These are phyloP conservation scores for Cephus sareptanus DNA, from an alignment of 2,888 invertebrate genomes.

Conservation along the genomic window DNA sequence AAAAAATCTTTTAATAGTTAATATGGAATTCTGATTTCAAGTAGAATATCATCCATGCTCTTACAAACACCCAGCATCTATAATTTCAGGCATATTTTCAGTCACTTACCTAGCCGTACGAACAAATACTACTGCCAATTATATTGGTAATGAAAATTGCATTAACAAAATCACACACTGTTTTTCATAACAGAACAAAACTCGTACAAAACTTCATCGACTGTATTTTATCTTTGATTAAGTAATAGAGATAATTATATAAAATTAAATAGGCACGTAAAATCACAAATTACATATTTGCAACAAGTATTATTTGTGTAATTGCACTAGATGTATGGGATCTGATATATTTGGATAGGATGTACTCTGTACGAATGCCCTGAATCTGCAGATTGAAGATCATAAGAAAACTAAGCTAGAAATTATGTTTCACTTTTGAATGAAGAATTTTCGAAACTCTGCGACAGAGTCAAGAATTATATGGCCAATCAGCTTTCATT, in stretches of 20 bases:
- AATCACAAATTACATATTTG: neutral
- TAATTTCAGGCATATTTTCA: neutral
- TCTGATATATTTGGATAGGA: neutral
- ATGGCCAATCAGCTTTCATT: slow-evolving; percentile 28
- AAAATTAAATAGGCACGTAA: neutral
- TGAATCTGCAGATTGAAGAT: neutral
- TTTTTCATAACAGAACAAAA: neutral
- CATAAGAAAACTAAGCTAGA: neutral
- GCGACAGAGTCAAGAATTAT: slow-evolving; percentile 20
- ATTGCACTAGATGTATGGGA: too few species aligned
- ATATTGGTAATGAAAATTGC: neutral
- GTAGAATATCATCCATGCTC: neutral
- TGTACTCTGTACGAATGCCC: neutral
- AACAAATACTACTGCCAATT: neutral
- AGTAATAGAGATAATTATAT: neutral
- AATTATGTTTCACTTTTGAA: slow-evolving; percentile 1
- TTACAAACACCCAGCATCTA: neutral
- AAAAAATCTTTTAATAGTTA: neutral
- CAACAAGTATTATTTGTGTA: neutral
- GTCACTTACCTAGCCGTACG: neutral
- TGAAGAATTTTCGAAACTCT: slow-evolving; percentile 36
- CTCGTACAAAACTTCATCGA: neutral
- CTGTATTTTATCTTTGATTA: neutral
- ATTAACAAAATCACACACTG: neutral
- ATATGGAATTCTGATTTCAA: neutral